Conservation (phyloP, 2,797 vertebrate species). For the Hemibagrus guttatus region DNA sequence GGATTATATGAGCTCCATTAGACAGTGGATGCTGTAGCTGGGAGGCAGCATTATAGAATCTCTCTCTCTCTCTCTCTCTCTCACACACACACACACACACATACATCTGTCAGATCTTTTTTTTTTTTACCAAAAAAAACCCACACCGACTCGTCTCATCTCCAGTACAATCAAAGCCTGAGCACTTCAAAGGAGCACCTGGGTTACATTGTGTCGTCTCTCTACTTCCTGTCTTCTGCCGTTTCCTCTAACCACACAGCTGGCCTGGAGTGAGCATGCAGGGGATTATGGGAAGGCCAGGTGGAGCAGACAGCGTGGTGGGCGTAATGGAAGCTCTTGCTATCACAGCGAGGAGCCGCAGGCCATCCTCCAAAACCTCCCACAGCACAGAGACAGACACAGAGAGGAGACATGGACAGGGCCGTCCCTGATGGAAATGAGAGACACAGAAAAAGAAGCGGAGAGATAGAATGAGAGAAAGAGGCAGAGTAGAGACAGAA, state of each 20-base stretch:
- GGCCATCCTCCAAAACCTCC: conserved; percentile 54
- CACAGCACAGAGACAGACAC: conserved; percentile 48
- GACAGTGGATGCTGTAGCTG: not conserved
- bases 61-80: not conserved
- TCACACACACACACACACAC: not conserved
- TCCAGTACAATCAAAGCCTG: conserved; percentile 20
- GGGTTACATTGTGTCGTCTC: conserved; percentile 14
- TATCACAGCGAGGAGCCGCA: conserved; percentile 44
- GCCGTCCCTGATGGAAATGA: not conserved
- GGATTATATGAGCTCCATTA: not conserved
- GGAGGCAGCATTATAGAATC: not conserved
- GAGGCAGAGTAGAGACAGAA: not conserved
- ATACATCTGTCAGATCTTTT: conserved; percentile 17
- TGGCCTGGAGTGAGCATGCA: conserved; percentile 35
- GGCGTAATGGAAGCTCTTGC: conserved; percentile 43
- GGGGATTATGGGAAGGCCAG: conserved; percentile 39
- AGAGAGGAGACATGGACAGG: not conserved
- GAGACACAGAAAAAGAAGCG: not conserved
- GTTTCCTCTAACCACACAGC: conserved; percentile 17
- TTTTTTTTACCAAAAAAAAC: not conserved
- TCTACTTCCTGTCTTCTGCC: conserved; percentile 32
- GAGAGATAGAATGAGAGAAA: not conserved
- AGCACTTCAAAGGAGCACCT: conserved; percentile 41
- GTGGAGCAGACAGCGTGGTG: conserved; percentile 33
- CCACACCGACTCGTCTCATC: not conserved